Evolutionary conservation across 1,140 invertebrate species (phyloP).

Genomic region (Whitmania pigra): DNA sequence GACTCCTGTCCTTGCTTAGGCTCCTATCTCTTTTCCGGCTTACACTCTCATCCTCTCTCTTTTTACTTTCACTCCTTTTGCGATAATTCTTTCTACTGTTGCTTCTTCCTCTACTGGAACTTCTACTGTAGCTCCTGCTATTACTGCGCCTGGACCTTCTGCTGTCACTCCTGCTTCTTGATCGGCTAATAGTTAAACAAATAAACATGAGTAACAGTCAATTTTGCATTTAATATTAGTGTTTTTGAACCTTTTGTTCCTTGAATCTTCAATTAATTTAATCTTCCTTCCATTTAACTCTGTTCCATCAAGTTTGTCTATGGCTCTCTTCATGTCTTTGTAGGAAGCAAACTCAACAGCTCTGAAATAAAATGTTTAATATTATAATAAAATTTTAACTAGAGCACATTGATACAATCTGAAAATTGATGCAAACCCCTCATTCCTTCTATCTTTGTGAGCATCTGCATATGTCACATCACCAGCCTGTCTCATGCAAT

Average conservation of each 20-base stretch:
- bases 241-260: constrained; percentile 44
- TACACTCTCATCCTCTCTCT: constrained; percentile 18
- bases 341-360: constrained; percentile 40
- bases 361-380: constrained; percentile 43
- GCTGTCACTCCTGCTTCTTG: constrained; percentile 17
- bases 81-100: not conserved
- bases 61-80: not conserved
- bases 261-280: constrained; percentile 67
- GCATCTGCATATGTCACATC: constrained; percentile 98
- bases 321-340: constrained; percentile 83
- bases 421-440: constrained; percentile 57
- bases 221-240: no score
- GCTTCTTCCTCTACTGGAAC: no score
- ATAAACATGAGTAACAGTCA: not conserved
- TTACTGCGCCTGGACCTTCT: not conserved
- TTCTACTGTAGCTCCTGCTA: no score
- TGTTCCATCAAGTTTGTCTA: constrained; percentile 88
- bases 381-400: constrained; percentile 47
- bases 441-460: constrained; percentile 86
- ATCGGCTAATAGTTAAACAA: not conserved
- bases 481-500: constrained; percentile 95
- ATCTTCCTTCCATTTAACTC: constrained; percentile 67
- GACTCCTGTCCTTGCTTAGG: no score
- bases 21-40: constrained; percentile 6
- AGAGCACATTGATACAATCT: not conserved